Evolutionary conservation across 2,113 vertebrate species (phyloP), one percentile per base, ranked within the genome.

Genomic region (Rhinopithecus roxellana): DNA sequence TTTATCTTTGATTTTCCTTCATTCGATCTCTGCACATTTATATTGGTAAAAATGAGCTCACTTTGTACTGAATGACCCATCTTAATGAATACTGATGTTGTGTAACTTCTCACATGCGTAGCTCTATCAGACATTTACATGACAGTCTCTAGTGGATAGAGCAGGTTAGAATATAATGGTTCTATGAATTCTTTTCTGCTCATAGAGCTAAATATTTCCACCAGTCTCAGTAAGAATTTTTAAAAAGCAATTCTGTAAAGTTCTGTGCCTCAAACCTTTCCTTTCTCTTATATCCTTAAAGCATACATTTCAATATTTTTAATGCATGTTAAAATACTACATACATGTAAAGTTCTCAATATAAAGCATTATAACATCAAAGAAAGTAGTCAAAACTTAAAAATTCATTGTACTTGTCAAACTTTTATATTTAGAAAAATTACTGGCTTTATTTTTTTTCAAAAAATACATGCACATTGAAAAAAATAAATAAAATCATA

Each of bases 21-120:
- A 94, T 96, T 93, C 27, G 0, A 86, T 96, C 82, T 79, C 57
- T 74, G 86, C 78, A 96, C 91, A 95, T 97, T 93, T 93, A 93
- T 97, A 97, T 95, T 88, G 94, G 94, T 91, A 96, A 97, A 64
- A 97, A 97, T 89, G 96, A 97, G 92, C 90, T 93, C 78, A 83
- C 95, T 97, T 97, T 96, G 85, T 96, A 96, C 85, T 90, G 93
- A 97, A 81, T 93, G 97, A 96, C 96, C 95, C 86, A 61, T 87
- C 85, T 92, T 95, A 97, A 98, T 98, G 96, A 97, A 97, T 96
- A 97, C 96, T 94, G 96, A 97, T 97, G 95, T 69, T 96, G 80
- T 96, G 69, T 96, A 95, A 94, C 85, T 95, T 97, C 94, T 83
- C 78, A 83, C 94, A 75, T 12, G 27, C 6, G 0, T 48, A 84